Evolutionary conservation across 2,797 vertebrate genomes (phyloP), one percentile per base, ranked within the genome.

Genomic region (Melanogrammus aeglefinus): DNA sequence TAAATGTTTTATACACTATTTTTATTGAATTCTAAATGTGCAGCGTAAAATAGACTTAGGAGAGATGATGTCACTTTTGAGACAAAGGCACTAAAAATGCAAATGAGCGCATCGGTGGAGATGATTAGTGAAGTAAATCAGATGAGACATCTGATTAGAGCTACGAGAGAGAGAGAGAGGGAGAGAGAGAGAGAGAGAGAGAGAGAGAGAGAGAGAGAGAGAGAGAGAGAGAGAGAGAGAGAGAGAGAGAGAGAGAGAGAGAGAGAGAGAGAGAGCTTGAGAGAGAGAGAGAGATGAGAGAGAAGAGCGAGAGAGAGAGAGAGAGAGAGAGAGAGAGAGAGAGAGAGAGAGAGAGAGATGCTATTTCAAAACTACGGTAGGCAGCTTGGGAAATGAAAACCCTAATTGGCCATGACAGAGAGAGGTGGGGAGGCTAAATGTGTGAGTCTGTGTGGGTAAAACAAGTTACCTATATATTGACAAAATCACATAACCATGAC

Each of bases 401-500:
- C 79, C 84, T 88, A 92, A 92, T 87, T 94, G 93, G 90, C 70
- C 81, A 76, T 24, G 90, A 89, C 82, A 88, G 87, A 82, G 87
- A 82, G 84, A 80, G 82, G 35, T 75, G 79, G 77, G 75, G 36
- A 76, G 80, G 75, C 69, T 13, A 31, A 31, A 70, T 77, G 75
- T 33, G 73, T 47, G 72, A 63, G 79, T 66, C 77, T 72, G 41
- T 18, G 47, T 51, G 47, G 16, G 21, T 57, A 57, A 57, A 4
- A 47, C 51, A 57, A 57, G 18, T 57, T n/a, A 57, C 21, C 21
- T 21, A 57, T 57, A n/a, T n/a, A 57, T 57, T 44, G 12, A 57
- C 18, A 57, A 57, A 57, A 57, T 57, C 18, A 0, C 44, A 14
- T 47, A 47, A 18, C 51, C 18, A 21, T 57, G 18, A 31, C 29